Evolutionary conservation across 1,140 invertebrate genomes (phyloP), one percentile per base, ranked within the genome.

Genomic region (Trialeurodes vaporariorum): DNA sequence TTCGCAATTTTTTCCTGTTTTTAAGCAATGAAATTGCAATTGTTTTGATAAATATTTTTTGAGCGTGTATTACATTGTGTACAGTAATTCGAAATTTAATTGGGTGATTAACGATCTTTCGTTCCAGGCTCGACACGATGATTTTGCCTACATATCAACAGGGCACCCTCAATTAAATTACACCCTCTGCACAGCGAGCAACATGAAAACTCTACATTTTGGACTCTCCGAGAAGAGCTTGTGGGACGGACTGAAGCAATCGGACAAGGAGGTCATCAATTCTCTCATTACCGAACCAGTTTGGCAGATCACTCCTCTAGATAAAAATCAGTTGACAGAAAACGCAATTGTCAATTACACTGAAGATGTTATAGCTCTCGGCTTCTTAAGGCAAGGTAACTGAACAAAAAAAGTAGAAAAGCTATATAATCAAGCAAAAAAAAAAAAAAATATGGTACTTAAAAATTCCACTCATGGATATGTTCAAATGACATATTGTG

Each of bases 201-300:
- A 93, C 70, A 90, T 92, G 82, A 87, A 85, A 23, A 83, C 81
- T 22, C 75, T 93, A 1, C 91, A 93, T 73, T 85, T 84, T 0
- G 83, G 83, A n/a, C 81, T 88, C 74, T 83, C 84, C 0, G 85
- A 90, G 72, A 87, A 90, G 66, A 85, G 85, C 5, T 77, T 92
- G 1, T 92, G 89, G 90, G 89, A 92, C 71, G 90, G 90, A 0
- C 72, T 92, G 0, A 91, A 88, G 71, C 84, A 88, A 26, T 85
- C 71, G 11, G 90, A 93, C 67, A 81, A 87, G 21, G 81, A 85
- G 25, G 83, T 86, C 0, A 83, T 93, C 61, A 85, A 92, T 69
- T 86, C 89, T 17, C 72, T 93, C 22, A 79, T 92, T 9, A 87
- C 86, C 1, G 89, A 93, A 74, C 91, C 91, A 0, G 84, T 93